Conservation (phyloP, 2,797 vertebrate species). For the Tympanoctomys barrerae region DNA sequence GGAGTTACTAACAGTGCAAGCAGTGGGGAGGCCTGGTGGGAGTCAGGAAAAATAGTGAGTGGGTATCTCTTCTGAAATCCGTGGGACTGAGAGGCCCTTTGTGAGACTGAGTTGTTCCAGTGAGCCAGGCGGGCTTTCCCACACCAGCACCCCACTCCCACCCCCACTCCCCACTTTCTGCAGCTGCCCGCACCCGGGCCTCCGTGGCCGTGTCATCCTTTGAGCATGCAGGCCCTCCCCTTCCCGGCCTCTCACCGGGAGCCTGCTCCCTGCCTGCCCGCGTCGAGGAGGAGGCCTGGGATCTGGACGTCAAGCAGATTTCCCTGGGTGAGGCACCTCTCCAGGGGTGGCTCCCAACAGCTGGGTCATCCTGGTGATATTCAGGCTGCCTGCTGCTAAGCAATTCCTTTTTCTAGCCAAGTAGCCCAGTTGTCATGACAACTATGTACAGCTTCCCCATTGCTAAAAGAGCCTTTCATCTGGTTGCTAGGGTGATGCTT, state of each 20-base stretch:
- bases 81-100: conserved; percentile 62
- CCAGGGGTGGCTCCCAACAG: conserved; percentile 78
- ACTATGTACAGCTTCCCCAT: conserved; percentile 78
- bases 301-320: conserved; percentile 87
- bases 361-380: conserved; percentile 74
- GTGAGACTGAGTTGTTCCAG: conserved; percentile 48
- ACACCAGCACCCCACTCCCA: conserved; percentile 69
- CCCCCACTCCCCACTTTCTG: conserved; percentile 70
- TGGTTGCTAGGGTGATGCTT: conserved; percentile 81
- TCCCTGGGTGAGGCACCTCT: conserved; percentile 85
- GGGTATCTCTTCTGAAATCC: conserved; percentile 17
- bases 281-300: conserved; percentile 88
- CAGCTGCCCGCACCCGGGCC: conserved; percentile 86
- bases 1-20: conserved; percentile 10
- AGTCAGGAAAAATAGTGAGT: conserved; percentile 42
- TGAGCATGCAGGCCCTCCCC: conserved; percentile 84
- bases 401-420: conserved; percentile 80
- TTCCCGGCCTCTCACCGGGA: conserved; percentile 84
- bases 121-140: conserved; percentile 66
- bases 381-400: conserved; percentile 76
- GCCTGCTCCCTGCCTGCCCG: conserved; percentile 86
- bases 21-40: conserved; percentile 4
- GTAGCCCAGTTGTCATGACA: conserved; percentile 79
- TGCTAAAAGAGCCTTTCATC: conserved; percentile 78
- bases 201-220: conserved; percentile 86